Percentiles rank a stretch among this genome's conserved stretches.
Evolutionary conservation across 1,140 invertebrate genomes (phyloP).

Genomic region (Oreohelix idahoensis): DNA sequence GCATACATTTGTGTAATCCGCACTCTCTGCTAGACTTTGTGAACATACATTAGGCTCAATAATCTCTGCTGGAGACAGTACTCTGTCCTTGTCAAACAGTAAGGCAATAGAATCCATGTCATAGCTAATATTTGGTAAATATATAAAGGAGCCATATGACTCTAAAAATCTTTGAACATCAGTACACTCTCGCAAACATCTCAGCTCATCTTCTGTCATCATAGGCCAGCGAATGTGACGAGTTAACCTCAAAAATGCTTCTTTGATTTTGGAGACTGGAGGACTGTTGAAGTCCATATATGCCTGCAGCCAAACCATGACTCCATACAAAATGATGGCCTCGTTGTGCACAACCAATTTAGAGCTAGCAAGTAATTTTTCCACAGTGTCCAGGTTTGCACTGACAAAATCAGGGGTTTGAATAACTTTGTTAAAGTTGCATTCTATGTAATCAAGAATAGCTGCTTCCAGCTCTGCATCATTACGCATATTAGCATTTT

Average conservation of each 20-base stretch:
- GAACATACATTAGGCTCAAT: neutral
- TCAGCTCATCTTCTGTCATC: constrained; percentile 81
- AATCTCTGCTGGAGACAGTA: neutral
- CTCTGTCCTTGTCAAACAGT: neutral
- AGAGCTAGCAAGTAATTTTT: constrained; percentile 84
- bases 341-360: constrained; percentile 93
- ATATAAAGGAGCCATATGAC: constrained; percentile 10
- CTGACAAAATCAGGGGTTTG: constrained; percentile 85
- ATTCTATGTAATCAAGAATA: constrained; percentile 90
- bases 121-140: neutral
- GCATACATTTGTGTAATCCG: neutral
- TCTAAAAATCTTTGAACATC: constrained; percentile 30
- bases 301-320: constrained; percentile 75
- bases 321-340: constrained; percentile 84
- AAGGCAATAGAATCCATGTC: neutral
- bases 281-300: constrained; percentile 12
- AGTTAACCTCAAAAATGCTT: constrained; percentile 81
- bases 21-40: neutral
- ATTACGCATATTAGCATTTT: constrained; percentile 87
- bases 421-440: constrained; percentile 90
- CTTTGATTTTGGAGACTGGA: constrained; percentile 39
- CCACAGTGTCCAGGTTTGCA: constrained; percentile 86
- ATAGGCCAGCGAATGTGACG: constrained; percentile 86
- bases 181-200: constrained; percentile 4
- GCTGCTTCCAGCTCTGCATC: constrained; percentile 83